These are phyloP conservation scores for Oxyura jamaicensis DNA, from an alignment of 2,113 vertebrate species.

Conservation along the genomic window DNA sequence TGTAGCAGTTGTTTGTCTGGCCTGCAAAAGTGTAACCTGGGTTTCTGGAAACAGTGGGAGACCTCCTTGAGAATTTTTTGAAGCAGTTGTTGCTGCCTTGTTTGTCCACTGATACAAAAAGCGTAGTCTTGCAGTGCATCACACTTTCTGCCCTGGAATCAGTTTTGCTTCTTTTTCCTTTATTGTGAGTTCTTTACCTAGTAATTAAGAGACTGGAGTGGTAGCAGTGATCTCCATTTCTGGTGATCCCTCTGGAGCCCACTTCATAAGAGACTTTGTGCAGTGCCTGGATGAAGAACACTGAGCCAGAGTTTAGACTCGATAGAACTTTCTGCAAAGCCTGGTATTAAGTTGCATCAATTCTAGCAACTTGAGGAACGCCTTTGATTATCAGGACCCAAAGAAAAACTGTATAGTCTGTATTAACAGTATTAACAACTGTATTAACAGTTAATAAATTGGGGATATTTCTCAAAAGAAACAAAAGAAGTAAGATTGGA, in stretches of 20 bases:
- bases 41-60: neutral
- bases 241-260: neutral
- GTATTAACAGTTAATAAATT: neutral
- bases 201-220: neutral
- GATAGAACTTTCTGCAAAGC: neutral
- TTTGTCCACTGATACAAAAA: neutral
- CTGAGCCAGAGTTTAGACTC: neutral
- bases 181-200: neutral
- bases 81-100: neutral
- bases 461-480: neutral
- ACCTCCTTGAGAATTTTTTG: neutral
- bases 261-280: neutral
- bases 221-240: neutral
- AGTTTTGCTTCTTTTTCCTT: neutral
- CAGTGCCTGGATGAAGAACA: neutral
- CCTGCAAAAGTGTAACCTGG: neutral
- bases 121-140: neutral
- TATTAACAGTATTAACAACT: too few species aligned
- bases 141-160: neutral
- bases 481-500: neutral
- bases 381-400: neutral
- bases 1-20: neutral
- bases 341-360: rapidly evolving
- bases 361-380: neutral
- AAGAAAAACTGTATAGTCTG: neutral